Evolutionary conservation across 2,797 vertebrate genomes (phyloP).

Genomic region (Hybognathus amarus): DNA sequence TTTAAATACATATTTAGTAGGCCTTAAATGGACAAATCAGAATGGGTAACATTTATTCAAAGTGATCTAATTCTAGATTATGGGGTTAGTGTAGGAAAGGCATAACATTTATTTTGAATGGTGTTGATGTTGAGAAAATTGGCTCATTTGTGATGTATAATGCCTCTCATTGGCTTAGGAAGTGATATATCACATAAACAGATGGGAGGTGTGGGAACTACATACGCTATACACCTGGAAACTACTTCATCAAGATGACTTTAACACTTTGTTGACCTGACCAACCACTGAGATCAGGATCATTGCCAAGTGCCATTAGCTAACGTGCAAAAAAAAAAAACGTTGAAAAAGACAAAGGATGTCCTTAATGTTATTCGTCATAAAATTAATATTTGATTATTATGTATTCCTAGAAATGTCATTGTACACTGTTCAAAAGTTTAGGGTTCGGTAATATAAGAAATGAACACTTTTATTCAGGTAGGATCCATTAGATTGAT

Average conservation of each 20-base stretch:
- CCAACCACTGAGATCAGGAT: constrained; percentile 16
- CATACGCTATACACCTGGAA: constrained; percentile 8
- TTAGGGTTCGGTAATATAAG: background rate
- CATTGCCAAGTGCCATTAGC: constrained; percentile 16
- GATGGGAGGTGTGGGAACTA: constrained; percentile 15
- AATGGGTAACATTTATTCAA: background rate
- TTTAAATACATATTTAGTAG: background rate
- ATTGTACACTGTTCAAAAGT: background rate
- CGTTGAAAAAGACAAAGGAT: constrained; percentile 2
- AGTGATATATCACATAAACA: constrained; percentile 15
- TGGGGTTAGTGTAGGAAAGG: background rate
- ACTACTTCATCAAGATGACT: constrained; percentile 18
- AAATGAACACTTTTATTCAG: background rate
- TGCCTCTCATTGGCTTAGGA: background rate
- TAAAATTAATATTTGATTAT: background rate
- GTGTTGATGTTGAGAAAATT: background rate
- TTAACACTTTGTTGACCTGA: constrained; percentile 36
- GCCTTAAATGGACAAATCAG: background rate
- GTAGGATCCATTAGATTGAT: background rate
- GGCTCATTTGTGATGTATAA: background rate
- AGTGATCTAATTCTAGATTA: background rate
- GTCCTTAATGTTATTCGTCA: background rate
- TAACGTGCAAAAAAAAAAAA: no score
- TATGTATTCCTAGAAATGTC: background rate
- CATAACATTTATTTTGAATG: background rate